These are phyloP conservation scores for Leptestheria dahalacensis DNA, from an alignment of 1,140 invertebrate species.

Conservation along the genomic window DNA sequence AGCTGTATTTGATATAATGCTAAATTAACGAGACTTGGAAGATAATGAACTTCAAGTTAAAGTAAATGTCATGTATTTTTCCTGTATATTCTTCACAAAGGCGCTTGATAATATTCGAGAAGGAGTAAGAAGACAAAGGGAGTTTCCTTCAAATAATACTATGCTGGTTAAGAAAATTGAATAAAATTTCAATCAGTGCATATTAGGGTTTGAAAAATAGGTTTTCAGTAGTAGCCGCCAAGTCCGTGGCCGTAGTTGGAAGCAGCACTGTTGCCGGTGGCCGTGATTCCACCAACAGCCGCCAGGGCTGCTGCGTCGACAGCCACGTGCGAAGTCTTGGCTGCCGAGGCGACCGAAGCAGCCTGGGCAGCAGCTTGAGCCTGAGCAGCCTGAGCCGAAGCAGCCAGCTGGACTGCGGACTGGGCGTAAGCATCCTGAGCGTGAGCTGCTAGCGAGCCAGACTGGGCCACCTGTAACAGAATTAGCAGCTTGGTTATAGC, in stretches of 20 bases:
- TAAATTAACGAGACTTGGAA: too few relatives aligned
- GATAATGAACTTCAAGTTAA: too few relatives aligned
- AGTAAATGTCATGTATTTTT: too few relatives aligned
- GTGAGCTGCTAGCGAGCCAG: slow-evolving; percentile 7
- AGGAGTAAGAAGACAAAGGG: too few relatives aligned
- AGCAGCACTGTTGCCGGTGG: slow-evolving; percentile 1
- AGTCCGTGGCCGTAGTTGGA: slow-evolving; percentile 10
- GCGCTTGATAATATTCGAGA: too few relatives aligned
- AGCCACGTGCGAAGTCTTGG: slow-evolving; percentile 8
- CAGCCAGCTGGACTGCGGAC: slow-evolving; percentile 2
- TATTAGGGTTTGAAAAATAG: not conserved
- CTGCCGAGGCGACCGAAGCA: not conserved
- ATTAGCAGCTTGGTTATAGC: not conserved
- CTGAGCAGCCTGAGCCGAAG: slow-evolving; percentile 2
- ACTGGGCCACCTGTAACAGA: not conserved
- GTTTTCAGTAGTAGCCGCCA: not conserved
- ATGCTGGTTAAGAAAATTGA: too few relatives aligned
- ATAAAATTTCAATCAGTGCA: not conserved
- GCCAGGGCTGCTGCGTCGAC: slow-evolving; percentile 7
- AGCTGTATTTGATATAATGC: too few relatives aligned
- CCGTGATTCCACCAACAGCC: slow-evolving; percentile 5
- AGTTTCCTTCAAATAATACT: too few relatives aligned
- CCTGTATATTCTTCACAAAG: too few relatives aligned
- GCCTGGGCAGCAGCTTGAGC: slow-evolving; percentile 1
- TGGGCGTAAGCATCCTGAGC: slow-evolving; percentile 8